Evolutionary conservation across 2,888 invertebrate species (phyloP).

Genomic region (Sinohyriopsis cumingii): DNA sequence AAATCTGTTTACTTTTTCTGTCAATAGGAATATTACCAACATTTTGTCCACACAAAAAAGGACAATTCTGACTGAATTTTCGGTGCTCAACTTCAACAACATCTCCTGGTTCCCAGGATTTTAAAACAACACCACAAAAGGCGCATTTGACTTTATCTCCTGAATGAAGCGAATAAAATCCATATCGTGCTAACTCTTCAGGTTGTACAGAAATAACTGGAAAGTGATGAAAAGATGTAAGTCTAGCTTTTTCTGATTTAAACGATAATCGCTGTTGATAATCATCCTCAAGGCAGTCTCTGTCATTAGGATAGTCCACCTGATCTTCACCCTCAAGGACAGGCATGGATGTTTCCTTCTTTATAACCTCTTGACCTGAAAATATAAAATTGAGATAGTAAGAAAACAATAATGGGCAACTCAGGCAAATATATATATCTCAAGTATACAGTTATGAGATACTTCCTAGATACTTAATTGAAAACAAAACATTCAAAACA

Average conservation of each 20-base stretch:
- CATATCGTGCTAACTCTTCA: slow-evolving; percentile 35
- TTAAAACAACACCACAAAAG: slow-evolving; percentile 40
- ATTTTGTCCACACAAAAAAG: slow-evolving; percentile 27
- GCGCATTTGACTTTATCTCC: slow-evolving; percentile 39
- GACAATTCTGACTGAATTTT: slow-evolving; percentile 32
- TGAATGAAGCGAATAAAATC: slow-evolving; percentile 34
- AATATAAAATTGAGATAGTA: no score
- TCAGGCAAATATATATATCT: no score
- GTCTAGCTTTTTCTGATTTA: slow-evolving; percentile 28
- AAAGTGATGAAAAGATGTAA: slow-evolving; percentile 34
- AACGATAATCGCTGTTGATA: slow-evolving; percentile 9
- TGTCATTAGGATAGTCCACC: neutral
- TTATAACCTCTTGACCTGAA: neutral
- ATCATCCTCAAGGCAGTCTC: slow-evolving; percentile 28
- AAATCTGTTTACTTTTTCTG: no score
- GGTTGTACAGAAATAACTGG: slow-evolving; percentile 28
- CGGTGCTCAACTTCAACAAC: slow-evolving; percentile 30
- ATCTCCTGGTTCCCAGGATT: slow-evolving; percentile 39
- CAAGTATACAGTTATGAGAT: no score
- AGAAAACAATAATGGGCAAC: no score
- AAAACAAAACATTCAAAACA: no score
- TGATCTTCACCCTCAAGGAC: slow-evolving; percentile 2
- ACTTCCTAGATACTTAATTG: no score
- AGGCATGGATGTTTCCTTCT: slow-evolving; percentile 1
- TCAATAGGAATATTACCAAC: slow-evolving; percentile 32